Evolutionary conservation across 2,113 vertebrate species (phyloP).

Genomic region (Herpetotheres cachinnans): DNA sequence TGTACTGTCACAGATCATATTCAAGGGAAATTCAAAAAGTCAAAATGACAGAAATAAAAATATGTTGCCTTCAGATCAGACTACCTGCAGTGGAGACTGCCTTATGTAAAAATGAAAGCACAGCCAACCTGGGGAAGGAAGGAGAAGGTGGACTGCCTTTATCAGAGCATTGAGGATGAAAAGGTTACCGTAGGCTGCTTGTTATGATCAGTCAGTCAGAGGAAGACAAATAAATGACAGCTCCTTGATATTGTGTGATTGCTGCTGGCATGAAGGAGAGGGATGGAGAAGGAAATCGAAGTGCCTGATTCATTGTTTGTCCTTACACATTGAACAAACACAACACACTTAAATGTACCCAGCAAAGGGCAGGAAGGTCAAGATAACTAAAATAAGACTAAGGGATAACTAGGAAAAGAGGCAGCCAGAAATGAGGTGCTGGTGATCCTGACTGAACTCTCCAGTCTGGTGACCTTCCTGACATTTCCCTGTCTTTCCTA

Average conservation of each 20-base stretch:
- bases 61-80: background rate
- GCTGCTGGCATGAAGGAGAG: background rate
- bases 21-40: background rate
- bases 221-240: background rate
- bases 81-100: background rate
- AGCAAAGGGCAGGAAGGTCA: background rate
- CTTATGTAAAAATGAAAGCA: background rate
- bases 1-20: background rate
- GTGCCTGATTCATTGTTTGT: background rate
- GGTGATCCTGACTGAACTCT: background rate
- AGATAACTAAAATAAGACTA: background rate
- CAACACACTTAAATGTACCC: background rate
- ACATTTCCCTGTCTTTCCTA: background rate
- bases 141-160: background rate
- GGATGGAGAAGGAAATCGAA: background rate
- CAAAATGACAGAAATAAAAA: background rate
- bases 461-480: background rate
- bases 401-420: background rate
- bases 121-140: background rate
- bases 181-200: background rate
- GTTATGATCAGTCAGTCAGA: background rate
- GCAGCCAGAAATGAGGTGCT: background rate
- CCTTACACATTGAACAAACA: background rate
- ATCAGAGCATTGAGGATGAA: background rate
- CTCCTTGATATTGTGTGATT: background rate